A percentile compares a stretch with the other conserved stretches of the same genome.
Evolutionary conservation across 2,113 vertebrate species (phyloP).

Genomic region (Phainopepla nitens): DNA sequence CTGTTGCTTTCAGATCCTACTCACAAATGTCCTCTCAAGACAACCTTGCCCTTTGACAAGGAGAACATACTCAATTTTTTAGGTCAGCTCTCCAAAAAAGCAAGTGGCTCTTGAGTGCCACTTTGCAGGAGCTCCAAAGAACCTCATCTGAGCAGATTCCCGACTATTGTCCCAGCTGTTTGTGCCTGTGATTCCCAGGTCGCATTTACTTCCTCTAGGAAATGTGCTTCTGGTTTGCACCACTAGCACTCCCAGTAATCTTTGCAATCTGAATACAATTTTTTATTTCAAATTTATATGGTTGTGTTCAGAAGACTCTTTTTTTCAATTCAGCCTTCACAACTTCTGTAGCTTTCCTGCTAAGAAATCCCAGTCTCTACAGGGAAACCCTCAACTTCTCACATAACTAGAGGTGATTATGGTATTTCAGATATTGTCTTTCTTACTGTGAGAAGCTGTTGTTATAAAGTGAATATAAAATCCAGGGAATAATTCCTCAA

Average conservation of each 20-base stretch:
- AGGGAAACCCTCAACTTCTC: not conserved
- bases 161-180: not conserved
- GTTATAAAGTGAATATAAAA: not conserved
- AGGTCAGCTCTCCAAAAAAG: not conserved
- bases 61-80: not conserved
- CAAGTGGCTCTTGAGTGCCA: not conserved
- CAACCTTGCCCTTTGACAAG: not conserved
- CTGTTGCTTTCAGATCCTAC: not conserved
- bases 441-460: not conserved
- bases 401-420: not conserved
- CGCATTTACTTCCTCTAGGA: not conserved
- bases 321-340: not conserved
- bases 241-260: not conserved
- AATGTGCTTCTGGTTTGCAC: not conserved
- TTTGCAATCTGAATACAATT: not conserved
- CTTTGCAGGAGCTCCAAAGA: not conserved
- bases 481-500: not conserved
- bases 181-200: not conserved
- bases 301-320: not conserved
- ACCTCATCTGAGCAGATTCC: not conserved
- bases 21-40: not conserved
- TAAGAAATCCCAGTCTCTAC: not conserved
- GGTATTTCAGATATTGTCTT: not conserved
- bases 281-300: not conserved
- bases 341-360: not conserved